Base-by-base conservation (phyloP, 2,113 vertebrate genomes). In the Saccopteryx leptura region DNA sequence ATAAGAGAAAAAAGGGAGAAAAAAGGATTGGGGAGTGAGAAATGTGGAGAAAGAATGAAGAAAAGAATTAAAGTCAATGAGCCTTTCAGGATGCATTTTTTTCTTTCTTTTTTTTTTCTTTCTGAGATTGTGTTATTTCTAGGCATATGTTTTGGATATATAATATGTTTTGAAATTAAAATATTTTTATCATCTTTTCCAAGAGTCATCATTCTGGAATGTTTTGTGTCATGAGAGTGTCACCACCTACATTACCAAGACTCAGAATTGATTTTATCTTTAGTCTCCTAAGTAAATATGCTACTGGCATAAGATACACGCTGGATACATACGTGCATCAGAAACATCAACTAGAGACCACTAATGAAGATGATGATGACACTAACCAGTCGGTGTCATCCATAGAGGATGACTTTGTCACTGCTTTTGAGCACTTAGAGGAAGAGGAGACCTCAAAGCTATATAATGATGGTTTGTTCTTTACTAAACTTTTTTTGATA, bases 371-470 rank as follows among this genome's bases (percentile, higher is more conserved):
- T 18, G 99, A 99, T 90, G 99, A 99, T 2, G 99, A 99, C 63
- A 99, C 99, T 72, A 99, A 99, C 98, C 99, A 99, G 93, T 99
- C 99, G 0, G 99, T 99, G 75, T 99, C 99, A 58, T 99, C 99
- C 58, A 99, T 99, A 50, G 99, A 99, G 91, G 99, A 99, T 94
- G 99, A 99, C 98, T 99, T 99, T 98, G 99, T 99, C 94, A 99
- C 99, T 48, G 99, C 99, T 58, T 99, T 99, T 3, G 99, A 99
- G 97, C 99, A 99, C 96, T 98, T 99, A 71, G 99, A 99, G 97
- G 99, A 99, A 93, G 99, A 99, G 3, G 99, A 99, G 33, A 95
- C 98, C 52, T 98, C 98, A 98, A 98, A 98, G 93, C 91, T 31
- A 1, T 97, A 97, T 89, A 96, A 58, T 95, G 71, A 97, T 83